Conservation (phyloP, 2,797 vertebrate species). For the Anomalospiza imberbis region DNA sequence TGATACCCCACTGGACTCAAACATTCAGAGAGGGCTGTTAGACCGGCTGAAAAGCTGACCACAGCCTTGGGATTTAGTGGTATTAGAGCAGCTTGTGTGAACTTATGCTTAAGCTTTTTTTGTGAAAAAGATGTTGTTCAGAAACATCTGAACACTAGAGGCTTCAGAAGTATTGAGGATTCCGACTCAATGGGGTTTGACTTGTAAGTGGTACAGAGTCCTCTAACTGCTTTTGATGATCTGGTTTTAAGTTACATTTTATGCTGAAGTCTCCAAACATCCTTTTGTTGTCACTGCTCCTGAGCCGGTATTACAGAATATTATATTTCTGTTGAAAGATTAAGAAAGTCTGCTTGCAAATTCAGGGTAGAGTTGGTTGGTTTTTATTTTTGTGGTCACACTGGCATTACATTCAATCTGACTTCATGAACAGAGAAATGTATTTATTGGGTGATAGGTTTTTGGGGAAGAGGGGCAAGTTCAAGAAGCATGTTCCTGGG, state of each 20-base stretch:
- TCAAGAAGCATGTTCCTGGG: not conserved
- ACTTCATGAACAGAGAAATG: not conserved
- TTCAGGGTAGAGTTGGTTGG: not conserved
- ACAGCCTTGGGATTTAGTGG: not conserved
- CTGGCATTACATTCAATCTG: not conserved
- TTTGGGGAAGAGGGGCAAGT: not conserved
- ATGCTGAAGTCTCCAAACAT: not conserved
- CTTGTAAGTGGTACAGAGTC: not conserved
- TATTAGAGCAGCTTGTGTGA: not conserved
- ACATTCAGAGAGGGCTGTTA: rapidly evolving
- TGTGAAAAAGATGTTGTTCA: not conserved
- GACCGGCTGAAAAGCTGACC: not conserved
- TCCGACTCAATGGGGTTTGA: not conserved
- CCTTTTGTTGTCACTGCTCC: not conserved
- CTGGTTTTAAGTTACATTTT: not conserved
- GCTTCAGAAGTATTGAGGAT: not conserved
- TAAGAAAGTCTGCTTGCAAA: not conserved
- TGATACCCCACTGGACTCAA: rapidly evolving
- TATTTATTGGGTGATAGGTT: not conserved
- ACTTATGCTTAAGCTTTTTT: not conserved
- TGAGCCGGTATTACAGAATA: not conserved
- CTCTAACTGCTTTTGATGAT: not conserved
- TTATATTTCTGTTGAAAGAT: not conserved
- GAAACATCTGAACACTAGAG: not conserved
- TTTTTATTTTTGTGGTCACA: not conserved